Evolutionary conservation across 1,140 invertebrate genomes (phyloP).

Genomic region (Diorhabda sublineata): DNA sequence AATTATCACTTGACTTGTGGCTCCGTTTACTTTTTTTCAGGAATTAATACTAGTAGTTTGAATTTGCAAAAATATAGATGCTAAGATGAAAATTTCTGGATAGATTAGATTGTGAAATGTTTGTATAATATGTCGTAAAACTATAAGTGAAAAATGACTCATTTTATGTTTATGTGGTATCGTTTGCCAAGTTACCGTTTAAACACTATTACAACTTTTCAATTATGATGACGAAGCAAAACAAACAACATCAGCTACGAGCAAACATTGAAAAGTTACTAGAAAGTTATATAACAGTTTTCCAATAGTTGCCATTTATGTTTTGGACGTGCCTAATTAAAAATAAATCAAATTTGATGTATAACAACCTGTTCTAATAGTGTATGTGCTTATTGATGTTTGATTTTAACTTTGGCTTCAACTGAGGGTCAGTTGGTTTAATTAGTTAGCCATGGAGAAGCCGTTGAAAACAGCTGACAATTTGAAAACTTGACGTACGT

Average conservation of each 20-base stretch:
- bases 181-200: no score
- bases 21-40: no score
- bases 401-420: conserved; percentile 29
- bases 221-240: conserved; percentile 1
- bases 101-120: no score
- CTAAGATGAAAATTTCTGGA: no score
- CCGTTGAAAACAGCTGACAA: conserved; percentile 41
- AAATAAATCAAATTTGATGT: conserved; percentile 31
- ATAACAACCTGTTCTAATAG: conserved; percentile 31
- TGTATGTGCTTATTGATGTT: conserved; percentile 35
- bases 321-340: conserved; percentile 33
- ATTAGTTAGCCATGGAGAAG: conserved; percentile 32
- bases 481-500: conserved; percentile 34
- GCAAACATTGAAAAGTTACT: conserved; percentile 1
- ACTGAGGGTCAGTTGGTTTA: conserved; percentile 38
- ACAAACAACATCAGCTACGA: background rate
- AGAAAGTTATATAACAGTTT: conserved; percentile 12
- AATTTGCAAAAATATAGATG: no score
- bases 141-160: no score
- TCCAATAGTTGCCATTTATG: conserved; percentile 26
- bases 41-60: no score
- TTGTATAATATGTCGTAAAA: no score
- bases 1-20: no score
- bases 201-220: background rate
- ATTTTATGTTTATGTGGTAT: no score